Base-by-base conservation (phyloP, 2,888 invertebrate species). In the Altica lythri region DNA sequence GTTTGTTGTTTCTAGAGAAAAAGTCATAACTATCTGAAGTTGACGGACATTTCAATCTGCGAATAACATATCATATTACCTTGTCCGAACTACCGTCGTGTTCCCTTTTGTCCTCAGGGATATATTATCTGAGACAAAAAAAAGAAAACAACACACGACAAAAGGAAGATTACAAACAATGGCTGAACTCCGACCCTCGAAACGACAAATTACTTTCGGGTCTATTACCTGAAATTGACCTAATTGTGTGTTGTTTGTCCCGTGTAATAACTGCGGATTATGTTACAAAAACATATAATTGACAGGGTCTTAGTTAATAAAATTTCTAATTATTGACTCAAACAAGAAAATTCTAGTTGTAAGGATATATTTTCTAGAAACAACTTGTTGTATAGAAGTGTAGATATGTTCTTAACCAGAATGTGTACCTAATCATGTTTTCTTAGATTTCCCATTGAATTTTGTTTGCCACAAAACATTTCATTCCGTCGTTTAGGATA, bases 61-160 rank as follows among this genome's bases (percentile, higher is more conserved):
- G 53, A 55, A 60, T 56, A 60, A 60, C 57, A 57, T 60, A 60
- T 60, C 53, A 42, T 35, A 55, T 60, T 47, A 55, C 57, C 50
- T 57, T 40, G 55, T 52, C 46, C 32, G 45, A 30, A 38, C 10
- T 27, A 47, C 40, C 46, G 27, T 25, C 48, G 48, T 38, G 40
- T 48, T 49, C 40, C 47, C 53, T 54, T 53, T 59, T 45, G 40
- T 53, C 45, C 45, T 14, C 25, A 25, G 47, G 53, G 53, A 35
- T 42, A 53, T 48, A 54, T 57, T 53, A 53, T 57, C 29, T 42
- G 51, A 53, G 42, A 54, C 55, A 50, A 56, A 45, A 49, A 46
- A 47, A 50, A 53, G 51, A 43, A 48, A 50, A 46, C 44, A 9
- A 47, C 37, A 22, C 4, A 16, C 13, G 17, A 48, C 40, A 22